Percentiles rank a stretch among this genome's conserved stretches.
These are phyloP conservation scores for Leptodirus hochenwartii DNA, from an alignment of 2,888 invertebrate genomes.

Conservation along the genomic window DNA sequence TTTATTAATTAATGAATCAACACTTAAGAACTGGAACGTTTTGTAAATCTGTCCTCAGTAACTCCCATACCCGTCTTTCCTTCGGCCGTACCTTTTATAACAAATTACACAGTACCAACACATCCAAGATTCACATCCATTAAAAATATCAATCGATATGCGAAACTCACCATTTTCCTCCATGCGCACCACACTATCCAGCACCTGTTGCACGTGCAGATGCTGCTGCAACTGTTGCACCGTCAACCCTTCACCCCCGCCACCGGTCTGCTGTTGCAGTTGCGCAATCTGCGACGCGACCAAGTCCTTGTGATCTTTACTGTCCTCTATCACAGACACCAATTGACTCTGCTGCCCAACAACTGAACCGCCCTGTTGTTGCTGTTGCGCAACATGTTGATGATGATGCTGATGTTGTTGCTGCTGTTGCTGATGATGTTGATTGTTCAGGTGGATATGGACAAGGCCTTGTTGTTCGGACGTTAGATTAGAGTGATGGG, in stretches of 20 bases:
- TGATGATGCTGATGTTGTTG: conserved; percentile 20
- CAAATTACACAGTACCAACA: too few relatives aligned
- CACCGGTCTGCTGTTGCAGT: conserved; percentile 28
- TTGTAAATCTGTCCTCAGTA: too few relatives aligned
- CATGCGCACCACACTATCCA: conserved; percentile 25
- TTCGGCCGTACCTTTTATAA: too few relatives aligned
- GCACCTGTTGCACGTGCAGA: conserved; percentile 39
- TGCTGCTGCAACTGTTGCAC: conserved; percentile 37
- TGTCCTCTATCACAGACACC: conserved; percentile 27
- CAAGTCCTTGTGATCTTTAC: conserved; percentile 25
- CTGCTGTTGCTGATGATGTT: conserved; percentile 12
- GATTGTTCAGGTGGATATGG: conserved; percentile 3
- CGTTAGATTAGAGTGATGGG: too few relatives aligned
- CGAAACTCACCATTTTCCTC: conserved; percentile 18
- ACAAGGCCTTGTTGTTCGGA: conserved; percentile 4
- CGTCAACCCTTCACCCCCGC: conserved; percentile 29
- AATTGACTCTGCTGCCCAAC: conserved; percentile 28
- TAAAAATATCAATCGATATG: too few relatives aligned
- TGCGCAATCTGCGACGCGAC: conserved; percentile 22
- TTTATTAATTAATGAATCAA: too few relatives aligned
- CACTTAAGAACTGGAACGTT: too few relatives aligned
- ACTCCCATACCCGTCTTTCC: too few relatives aligned
- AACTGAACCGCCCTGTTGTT: too few relatives aligned
- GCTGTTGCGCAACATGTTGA: conserved; percentile 17
- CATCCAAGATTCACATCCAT: too few relatives aligned